A percentile compares a stretch with the other conserved stretches of the same genome.
Conservation (phyloP, 2,797 vertebrate genomes). For the Nyctalus aviator region DNA sequence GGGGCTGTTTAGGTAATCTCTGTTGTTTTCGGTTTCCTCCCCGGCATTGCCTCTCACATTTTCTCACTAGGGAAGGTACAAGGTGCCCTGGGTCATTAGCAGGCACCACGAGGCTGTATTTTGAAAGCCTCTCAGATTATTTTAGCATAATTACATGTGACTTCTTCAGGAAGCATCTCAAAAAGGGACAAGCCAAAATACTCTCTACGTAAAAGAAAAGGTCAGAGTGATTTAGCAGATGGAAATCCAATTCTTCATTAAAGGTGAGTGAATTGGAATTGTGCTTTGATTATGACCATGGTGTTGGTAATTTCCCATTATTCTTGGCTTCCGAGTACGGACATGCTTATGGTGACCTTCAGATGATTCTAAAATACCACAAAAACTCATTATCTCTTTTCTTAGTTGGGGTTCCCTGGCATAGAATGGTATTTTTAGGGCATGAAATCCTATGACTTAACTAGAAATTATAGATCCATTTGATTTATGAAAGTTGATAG, state of each 20-base stretch:
- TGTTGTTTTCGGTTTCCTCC: neutral
- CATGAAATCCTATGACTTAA: neutral
- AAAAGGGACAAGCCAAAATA: neutral
- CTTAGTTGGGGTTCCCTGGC: neutral
- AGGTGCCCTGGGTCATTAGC: neutral
- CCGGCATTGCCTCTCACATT: neutral
- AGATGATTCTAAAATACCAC: neutral
- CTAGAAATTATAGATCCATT: neutral
- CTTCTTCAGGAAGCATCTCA: neutral
- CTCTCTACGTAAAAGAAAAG: neutral
- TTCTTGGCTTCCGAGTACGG: neutral
- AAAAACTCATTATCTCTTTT: neutral
- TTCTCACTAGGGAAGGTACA: constrained; percentile 21
- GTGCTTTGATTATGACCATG: neutral
- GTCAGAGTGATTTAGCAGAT: neutral
- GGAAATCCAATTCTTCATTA: neutral
- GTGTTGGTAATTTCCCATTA: neutral
- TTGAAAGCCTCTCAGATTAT: neutral
- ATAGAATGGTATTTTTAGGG: neutral
- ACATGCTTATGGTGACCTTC: neutral
- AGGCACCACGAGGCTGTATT: neutral
- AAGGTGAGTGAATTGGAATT: neutral
- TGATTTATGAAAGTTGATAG: neutral
- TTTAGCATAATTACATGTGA: neutral
- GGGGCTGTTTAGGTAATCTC: neutral